Evolutionary conservation across 2,888 invertebrate genomes (phyloP), one percentile per base, ranked within the genome.

Genomic region (Xiphydria camelus): DNA sequence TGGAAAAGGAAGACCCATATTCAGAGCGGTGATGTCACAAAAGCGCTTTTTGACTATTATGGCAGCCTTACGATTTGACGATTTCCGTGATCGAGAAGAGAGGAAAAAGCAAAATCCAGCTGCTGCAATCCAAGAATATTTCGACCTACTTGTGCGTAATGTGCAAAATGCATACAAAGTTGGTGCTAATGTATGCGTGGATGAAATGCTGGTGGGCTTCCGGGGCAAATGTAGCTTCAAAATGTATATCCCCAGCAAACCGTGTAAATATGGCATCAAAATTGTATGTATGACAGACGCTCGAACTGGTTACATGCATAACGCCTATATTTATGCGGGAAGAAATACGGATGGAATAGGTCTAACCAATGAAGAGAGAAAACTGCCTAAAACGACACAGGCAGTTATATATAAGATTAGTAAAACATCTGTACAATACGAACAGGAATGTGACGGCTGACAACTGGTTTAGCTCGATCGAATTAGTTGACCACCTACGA

Each of bases 261-360:
- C 59, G 15, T 44, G 42, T 9, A 61, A 51, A 44, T 53, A 59
- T 41, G 53, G 53, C 4, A 47, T 61, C 26, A 62, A 62, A 49
- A 19, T 58, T n/a, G 41, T 36, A 14, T 51, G 36, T 25, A 32
- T 53, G 18, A 42, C 37, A 23, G 57, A 59, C 53, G 54, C 60
- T 2, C 38, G 41, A 18, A 49, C 48, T 29, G 36, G 25, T 15
- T 52, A 47, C 18, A 33, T 56, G 29, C 40, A 41, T 20, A 52
- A 53, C 45, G 49, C 38, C 5, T 49, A 43, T 34, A 44, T 43
- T 29, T 47, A 47, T 22, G 29, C 43, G n/a, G 39, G 47, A 3
- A 47, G 44, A 22, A 20, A 46, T 26, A 40, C 31, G 31, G 48
- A 53, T 44, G 46, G 46, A 12, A 23, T 22, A 31, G 25, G 21